Conservation (phyloP, 2,888 invertebrate genomes). For the Ernsta delagoae region DNA sequence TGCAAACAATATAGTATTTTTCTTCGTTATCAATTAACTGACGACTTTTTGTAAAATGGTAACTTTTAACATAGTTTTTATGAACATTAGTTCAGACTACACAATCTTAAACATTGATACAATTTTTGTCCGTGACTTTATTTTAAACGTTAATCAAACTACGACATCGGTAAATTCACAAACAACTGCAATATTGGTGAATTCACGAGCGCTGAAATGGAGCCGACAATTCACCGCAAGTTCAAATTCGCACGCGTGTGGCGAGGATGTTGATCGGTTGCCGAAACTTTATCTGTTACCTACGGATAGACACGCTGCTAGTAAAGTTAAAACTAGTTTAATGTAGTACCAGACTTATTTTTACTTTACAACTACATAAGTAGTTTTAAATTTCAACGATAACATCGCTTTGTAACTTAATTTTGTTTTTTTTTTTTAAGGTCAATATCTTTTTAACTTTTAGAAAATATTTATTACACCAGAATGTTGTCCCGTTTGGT, state of each 20-base stretch:
- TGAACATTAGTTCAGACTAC: too few species aligned
- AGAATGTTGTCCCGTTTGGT: too few species aligned
- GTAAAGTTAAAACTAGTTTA: background rate
- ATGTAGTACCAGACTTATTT: background rate
- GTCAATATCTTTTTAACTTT: too few species aligned
- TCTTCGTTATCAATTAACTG: too few species aligned
- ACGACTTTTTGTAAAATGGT: too few species aligned
- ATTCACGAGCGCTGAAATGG: conserved; percentile 21
- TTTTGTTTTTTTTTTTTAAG: too few species aligned
- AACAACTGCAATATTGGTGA: conserved; percentile 14
- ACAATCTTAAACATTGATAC: too few species aligned
- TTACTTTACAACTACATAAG: background rate
- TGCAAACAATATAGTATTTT: too few species aligned
- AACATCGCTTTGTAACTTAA: too few species aligned
- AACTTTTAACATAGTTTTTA: too few species aligned
- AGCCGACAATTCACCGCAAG: conserved; percentile 18
- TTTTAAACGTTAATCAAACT: background rate
- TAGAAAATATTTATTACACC: too few species aligned
- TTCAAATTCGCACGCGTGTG: conserved; percentile 7
- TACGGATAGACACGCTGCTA: background rate
- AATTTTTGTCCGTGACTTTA: background rate
- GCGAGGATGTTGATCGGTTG: conserved; percentile 9
- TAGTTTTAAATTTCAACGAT: too few species aligned
- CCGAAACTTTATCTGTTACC: conserved; percentile 6
- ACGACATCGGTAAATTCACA: background rate